Conservation (phyloP, 2,113 vertebrate genomes). For the Stictonetta naevosa region DNA sequence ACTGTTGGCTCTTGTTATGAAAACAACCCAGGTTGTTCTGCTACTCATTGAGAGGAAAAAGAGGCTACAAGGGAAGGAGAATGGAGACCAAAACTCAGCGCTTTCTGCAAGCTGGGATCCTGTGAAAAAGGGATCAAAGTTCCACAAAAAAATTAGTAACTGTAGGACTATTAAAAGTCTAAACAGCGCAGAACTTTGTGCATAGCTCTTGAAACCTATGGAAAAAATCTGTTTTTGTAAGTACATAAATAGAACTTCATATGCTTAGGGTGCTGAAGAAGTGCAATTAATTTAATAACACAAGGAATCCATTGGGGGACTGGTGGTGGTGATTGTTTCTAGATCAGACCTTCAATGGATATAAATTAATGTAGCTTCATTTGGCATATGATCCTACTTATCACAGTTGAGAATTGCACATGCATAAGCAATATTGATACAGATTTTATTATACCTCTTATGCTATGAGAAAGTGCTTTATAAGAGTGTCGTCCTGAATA, state of each 20-base stretch:
- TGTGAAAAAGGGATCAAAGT: neutral
- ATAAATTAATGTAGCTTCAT: slow-evolving; percentile 15
- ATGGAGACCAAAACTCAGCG: neutral
- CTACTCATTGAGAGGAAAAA: neutral
- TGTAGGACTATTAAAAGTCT: neutral
- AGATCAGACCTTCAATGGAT: neutral
- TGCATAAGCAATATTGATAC: neutral
- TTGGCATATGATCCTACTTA: slow-evolving; percentile 20
- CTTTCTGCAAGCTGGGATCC: neutral
- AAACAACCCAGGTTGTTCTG: neutral
- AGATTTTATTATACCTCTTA: slow-evolving; percentile 28
- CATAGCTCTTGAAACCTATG: neutral
- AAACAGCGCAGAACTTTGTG: neutral
- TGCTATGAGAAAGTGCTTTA: slow-evolving; percentile 1
- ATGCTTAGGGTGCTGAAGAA: slow-evolving; percentile 1
- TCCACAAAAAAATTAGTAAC: neutral
- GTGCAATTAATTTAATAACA: neutral
- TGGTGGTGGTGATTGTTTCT: neutral
- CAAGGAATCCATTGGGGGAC: neutral
- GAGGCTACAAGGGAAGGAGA: neutral
- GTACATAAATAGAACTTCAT: neutral
- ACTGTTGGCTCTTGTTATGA: neutral
- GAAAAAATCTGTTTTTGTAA: neutral
- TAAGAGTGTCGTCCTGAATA: neutral
- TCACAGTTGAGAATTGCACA: neutral